Evolutionary conservation across 2,888 invertebrate species (phyloP), one percentile per base, ranked within the genome.

Genomic region (Lithophane semibrunnea): DNA sequence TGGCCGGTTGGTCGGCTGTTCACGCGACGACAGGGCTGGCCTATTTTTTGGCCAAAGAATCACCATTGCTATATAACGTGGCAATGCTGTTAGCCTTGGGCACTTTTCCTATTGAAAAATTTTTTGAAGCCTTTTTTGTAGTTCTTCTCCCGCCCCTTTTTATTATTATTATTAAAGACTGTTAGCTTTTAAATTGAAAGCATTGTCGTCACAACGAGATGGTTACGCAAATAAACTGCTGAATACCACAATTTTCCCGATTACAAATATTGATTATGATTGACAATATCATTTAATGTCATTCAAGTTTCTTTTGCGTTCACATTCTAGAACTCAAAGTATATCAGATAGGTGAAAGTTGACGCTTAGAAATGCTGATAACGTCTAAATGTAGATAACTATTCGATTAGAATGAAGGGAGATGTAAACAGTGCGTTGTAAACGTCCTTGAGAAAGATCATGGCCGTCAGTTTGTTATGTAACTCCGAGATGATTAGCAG

Each of bases 311-410:
- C 66, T 56, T 61, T n/a, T 37, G n/a, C 49, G 60, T 54, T 10
- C 18, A 18, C 24, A 65, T 60, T 70, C 8, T 37, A 37, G 42
- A 67, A 18, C 18, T 52, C 16, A 29, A 12, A 2, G 5, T 65
- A 60, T 65, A 47, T 71, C 16, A 16, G 13, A 61, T 3, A 81
- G 80, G 81, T 80, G 81, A 80, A 80, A 69, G 80, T 69, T 80
- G 58, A 80, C 12, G 4, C 4, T 7, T 49, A 66, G 69, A 80
- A 80, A 80, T 49, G 66, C n/a, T 56, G 81, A 80, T 80, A 80
- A 52, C 1, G 8, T 12, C 29, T 16, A 5, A 68, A 42, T 56
- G 12, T 4, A 58, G n/a, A 73, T 67, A 60, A 47, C 18, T 47
- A 56, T 70, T 61, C 18, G 56, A 80, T 80, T 80, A 80, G 10